Evolutionary conservation across 2,797 vertebrate genomes (phyloP), one percentile per base, ranked within the genome.

Genomic region (Agapornis canus): DNA sequence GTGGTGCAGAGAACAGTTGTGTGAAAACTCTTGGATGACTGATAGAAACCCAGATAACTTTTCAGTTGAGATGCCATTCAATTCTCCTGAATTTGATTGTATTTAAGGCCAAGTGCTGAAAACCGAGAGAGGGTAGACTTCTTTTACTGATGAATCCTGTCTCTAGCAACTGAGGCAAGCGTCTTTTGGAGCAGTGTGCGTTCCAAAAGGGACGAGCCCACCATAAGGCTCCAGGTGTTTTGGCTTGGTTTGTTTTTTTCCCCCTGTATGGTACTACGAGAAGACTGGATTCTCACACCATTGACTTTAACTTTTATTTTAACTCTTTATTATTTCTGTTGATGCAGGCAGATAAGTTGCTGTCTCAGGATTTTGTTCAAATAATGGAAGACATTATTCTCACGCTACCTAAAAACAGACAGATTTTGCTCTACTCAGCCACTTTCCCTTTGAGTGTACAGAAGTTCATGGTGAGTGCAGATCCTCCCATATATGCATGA

Each of bases 331-430:
- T 70, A 43, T 25, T 91, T 61, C 61, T 95, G 56, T 77, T 76
- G 17, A 71, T 96, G 6, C 97, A 99, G 99, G 99, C 99, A 82
- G 99, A 99, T 97, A 99, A 99, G 95, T 98, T 99, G 95, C 98
- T 99, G 95, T 99, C 99, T 97, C 99, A 99, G 97, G 99, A 99
- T 98, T 99, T 99, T 98, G 98, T 99, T 96, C 98, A 98, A 94
- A 99, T 99, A 99, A 99, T 99, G 99, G 99, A 99, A 96, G 99
- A 99, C 97, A 99, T 99, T 85, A 98, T 99, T 97, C 98, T 99
- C 97, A 99, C 98, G 95, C 97, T 99, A 97, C 97, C 99, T 97
- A 99, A 99, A 98, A 99, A 99, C 96, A 99, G 99, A 96, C 99
- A 99, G 98, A 99, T 99, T 97, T 98, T 99, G 97, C 98, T 99